Percentiles rank a stretch among this genome's conserved stretches.
These are phyloP conservation scores for Apodemus sylvaticus DNA, from an alignment of 2,113 vertebrate species.

Conservation along the genomic window DNA sequence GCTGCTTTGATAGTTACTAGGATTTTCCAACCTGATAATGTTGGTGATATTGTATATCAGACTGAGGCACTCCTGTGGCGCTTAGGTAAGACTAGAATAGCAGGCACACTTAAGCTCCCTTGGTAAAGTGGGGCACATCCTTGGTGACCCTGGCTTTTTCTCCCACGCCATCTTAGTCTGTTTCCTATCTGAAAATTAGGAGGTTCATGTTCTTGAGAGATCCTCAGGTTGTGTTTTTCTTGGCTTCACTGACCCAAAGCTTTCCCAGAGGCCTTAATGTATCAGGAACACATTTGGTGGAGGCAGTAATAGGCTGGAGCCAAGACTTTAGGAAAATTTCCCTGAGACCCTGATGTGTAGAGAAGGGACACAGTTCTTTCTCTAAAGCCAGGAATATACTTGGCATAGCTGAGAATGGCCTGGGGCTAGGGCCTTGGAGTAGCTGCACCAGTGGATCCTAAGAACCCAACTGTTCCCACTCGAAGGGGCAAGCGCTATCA, in stretches of 20 bases:
- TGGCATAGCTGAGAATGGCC: background rate
- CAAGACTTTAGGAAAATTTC: background rate
- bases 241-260: background rate
- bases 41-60: background rate
- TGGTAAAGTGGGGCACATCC: background rate
- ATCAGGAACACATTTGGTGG: background rate
- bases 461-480: background rate
- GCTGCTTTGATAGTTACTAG: background rate
- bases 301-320: background rate
- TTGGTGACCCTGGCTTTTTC: background rate
- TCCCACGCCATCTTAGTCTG: background rate
- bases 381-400: background rate
- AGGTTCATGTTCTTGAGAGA: too few species aligned
- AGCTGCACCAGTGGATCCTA: background rate
- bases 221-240: background rate
- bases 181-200: background rate
- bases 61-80: background rate
- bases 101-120: background rate
- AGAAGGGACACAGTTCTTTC: background rate
- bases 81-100: background rate
- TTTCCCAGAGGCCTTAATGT: background rate
- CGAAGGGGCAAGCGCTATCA: background rate
- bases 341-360: background rate
- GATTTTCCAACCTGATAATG: background rate
- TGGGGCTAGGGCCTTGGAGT: background rate